phyloP scores from a whole-genome alignment of 1,140 invertebrate species.

The Helicoverpa zea region DNA sequence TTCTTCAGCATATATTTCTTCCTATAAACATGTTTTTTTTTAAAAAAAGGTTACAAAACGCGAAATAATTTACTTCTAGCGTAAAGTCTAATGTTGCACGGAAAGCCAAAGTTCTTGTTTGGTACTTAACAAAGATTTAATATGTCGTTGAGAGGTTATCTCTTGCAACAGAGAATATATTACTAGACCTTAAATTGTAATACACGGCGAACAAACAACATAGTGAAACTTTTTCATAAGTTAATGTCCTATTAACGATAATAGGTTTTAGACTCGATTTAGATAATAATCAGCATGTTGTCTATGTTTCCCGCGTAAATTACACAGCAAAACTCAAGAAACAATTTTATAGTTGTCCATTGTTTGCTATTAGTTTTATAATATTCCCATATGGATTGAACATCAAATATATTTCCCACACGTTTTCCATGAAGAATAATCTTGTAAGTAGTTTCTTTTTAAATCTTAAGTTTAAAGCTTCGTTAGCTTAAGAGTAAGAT shows the following conservation, averaged over 20 bases:
- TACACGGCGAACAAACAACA: not conserved
- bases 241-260: constrained; percentile 24
- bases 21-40: too few species aligned
- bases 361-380: constrained; percentile 4
- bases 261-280: constrained; percentile 11
- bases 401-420: not conserved
- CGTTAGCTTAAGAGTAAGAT: too few species aligned
- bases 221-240: constrained; percentile 6
- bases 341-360: constrained; percentile 8
- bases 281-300: not conserved
- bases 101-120: constrained; percentile 48
- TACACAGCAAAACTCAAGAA: not conserved
- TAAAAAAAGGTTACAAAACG: too few species aligned
- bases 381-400: not conserved
- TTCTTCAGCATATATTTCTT: too few species aligned
- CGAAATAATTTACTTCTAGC: not conserved
- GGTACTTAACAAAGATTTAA: constrained; percentile 54
- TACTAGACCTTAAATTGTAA: constrained; percentile 10
- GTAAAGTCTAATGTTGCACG: constrained; percentile 55
- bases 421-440: too few species aligned
- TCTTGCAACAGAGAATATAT: constrained; percentile 23
- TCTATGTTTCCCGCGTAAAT: not conserved
- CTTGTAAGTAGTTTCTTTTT: too few species aligned
- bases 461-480: too few species aligned
- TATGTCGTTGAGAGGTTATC: constrained; percentile 53